These are phyloP conservation scores for Drosophila nasuta DNA, from an alignment of 1,140 invertebrate species.

Conservation along the genomic window DNA sequence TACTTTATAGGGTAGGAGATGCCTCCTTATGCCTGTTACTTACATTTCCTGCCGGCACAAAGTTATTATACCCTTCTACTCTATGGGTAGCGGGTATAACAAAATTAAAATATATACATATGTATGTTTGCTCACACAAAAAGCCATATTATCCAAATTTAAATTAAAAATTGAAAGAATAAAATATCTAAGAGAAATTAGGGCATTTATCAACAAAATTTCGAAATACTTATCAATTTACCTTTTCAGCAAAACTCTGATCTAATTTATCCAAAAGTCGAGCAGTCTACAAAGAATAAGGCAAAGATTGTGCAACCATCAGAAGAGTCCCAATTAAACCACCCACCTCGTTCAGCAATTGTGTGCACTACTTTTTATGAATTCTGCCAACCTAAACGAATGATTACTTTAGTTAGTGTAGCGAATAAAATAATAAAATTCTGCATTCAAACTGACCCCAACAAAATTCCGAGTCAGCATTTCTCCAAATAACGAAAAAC, in stretches of 20 bases:
- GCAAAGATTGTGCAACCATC: conserved; percentile 33
- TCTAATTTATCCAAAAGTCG: conserved; percentile 16
- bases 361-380: neutral
- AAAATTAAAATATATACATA: too few relatives aligned
- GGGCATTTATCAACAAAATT: neutral
- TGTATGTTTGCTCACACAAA: too few relatives aligned
- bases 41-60: too few relatives aligned
- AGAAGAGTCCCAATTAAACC: conserved; percentile 1
- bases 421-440: neutral
- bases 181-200: neutral
- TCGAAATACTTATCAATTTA: conserved; percentile 30
- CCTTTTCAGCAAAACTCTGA: conserved; percentile 25
- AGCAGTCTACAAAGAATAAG: conserved; percentile 9
- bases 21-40: too few relatives aligned
- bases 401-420: neutral
- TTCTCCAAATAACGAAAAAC: conserved; percentile 1
- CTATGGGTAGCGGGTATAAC: too few relatives aligned
- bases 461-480: conserved; percentile 36
- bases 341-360: conserved; percentile 16
- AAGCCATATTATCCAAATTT: too few relatives aligned
- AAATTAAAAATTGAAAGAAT: neutral
- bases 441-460: conserved; percentile 32
- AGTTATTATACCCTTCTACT: too few relatives aligned
- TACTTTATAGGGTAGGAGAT: too few relatives aligned
- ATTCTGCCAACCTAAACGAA: conserved; percentile 2